Evolutionary conservation across 2,113 vertebrate genomes (phyloP).

Genomic region (Tachuris rubrigastra): DNA sequence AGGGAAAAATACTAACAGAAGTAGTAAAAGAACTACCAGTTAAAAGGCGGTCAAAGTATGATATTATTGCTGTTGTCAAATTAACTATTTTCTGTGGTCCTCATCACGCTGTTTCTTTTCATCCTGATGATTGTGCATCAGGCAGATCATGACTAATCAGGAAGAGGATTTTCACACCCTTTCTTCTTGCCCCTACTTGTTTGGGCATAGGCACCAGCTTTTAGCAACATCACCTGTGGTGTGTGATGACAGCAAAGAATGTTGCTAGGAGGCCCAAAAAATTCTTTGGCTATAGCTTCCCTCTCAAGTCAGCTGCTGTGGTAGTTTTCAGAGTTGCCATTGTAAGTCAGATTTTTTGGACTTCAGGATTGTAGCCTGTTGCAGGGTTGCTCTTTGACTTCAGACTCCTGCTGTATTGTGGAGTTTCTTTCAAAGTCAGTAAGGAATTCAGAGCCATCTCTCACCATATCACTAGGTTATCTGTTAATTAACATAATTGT

Average conservation of each 20-base stretch:
- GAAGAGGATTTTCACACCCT: constrained; percentile 12
- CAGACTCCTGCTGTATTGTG: background rate
- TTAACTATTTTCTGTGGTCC: background rate
- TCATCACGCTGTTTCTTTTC: background rate
- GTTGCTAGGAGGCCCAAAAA: constrained; percentile 43
- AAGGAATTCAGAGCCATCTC: background rate
- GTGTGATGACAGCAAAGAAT: constrained; percentile 42
- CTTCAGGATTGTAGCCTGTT: background rate
- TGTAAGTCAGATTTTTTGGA: background rate
- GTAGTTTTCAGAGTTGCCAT: background rate
- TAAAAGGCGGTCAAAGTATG: background rate
- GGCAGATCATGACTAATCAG: constrained; percentile 9
- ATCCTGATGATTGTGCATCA: background rate
- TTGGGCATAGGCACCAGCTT: background rate
- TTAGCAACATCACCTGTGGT: constrained; percentile 19
- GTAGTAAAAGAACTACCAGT: background rate
- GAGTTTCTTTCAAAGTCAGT: background rate
- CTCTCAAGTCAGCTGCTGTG: background rate
- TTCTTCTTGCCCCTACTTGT: constrained; percentile 36
- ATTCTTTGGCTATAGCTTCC: background rate
- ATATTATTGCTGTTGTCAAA: background rate
- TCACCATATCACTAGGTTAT: background rate
- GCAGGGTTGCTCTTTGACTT: background rate
- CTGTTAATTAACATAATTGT: background rate
- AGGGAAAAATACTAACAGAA: background rate